Evolutionary conservation across 2,888 invertebrate genomes (phyloP), one percentile per base, ranked within the genome.

Genomic region (Amphipyra berbera): DNA sequence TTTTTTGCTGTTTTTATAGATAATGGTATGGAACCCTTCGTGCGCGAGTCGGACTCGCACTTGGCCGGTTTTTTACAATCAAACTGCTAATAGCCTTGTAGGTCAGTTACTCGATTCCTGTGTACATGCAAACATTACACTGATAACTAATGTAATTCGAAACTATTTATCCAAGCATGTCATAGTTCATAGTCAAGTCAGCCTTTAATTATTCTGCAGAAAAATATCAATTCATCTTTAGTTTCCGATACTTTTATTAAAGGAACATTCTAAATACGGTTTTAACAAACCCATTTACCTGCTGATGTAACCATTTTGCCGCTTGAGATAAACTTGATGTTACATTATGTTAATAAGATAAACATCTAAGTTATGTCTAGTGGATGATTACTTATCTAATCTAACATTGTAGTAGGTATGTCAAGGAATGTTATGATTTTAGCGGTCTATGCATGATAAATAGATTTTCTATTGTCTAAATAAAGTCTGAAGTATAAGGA

Each of bases 341-440:
- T 30, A 7, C 30, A 30, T 7, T 37, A 8, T 4, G 46, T 54
- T 55, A 44, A 59, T 62, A 62, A 54, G 42, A 47, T 35, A 35
- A 8, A 54, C 6, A 45, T 30, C 7, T n/a, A 1, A 30, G 57
- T 57, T 58, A 64, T 60, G 61, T 62, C 71, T 49, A 49, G 54
- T 55, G 9, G 9, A 14, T 30, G 45, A 54, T 56, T 46, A 21
- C 13, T 58, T 71, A 67, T 66, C 60, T 58, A 14, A 70, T 71
- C 40, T 45, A 37, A 41, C 14, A 38, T 56, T 46, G 46, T n/a
- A n/a, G n/a, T n/a, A n/a, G n/a, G n/a, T 47, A 54, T 62, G 65
- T 65, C 72, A 54, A 66, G 56, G 53, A 61, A 42, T 54, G 35
- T 65, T 57, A 58, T 47, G 35, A 47, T 56, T 66, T 42, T 15